Base-by-base conservation (phyloP, 2,797 vertebrate species). In the Pteropus rufus region DNA sequence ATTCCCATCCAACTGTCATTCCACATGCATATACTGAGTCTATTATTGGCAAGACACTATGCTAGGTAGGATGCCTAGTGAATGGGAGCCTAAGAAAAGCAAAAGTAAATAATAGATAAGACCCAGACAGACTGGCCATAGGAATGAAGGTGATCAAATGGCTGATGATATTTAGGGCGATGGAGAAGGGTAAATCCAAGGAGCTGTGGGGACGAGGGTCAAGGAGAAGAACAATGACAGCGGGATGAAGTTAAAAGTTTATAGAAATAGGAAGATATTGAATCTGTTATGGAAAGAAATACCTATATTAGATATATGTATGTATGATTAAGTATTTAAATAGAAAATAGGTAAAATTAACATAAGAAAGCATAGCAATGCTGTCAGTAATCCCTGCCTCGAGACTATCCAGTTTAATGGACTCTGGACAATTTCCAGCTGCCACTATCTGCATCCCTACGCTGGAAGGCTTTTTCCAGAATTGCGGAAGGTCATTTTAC, bases 131-230 rank as follows among this genome's bases (percentile, higher is more conserved):
- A 8, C 12, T 82, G 70, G 58, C 58, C 36, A 44, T 14, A 36
- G 76, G 70, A 84, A 85, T n/a, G 41, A 81, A 67, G 19, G 58
- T 89, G 29, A 73, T 64, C 60, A 89, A 70, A 70, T 36, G 36
- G 60, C 19, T 76, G 60, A 85, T 41, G 60, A 39, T 49, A 56
- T 58, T 95, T 65, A 81, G 15, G 21, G 19, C 52, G 44, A 65
- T 49, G 12, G 79, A 96, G 36, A 92, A 89, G 58, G 18, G 34
- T 70, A 31, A 92, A 93, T 94, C 92, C 44, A 79, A 90, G 44
- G 58, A 90, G 39, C 8, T 70, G 3, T 84, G 52, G 44, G 81
- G 24, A 44, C 31, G 14, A 73, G 75, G 21, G 34, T 76, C 84
- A 73, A 86, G 44, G 76, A 94, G 76, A 80, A 80, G 64, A 88